A percentile compares a stretch with the other conserved stretches of the same genome.
phyloP scores from a whole-genome alignment of 2,888 invertebrate species.

The Petrolisthes manimaculis region DNA sequence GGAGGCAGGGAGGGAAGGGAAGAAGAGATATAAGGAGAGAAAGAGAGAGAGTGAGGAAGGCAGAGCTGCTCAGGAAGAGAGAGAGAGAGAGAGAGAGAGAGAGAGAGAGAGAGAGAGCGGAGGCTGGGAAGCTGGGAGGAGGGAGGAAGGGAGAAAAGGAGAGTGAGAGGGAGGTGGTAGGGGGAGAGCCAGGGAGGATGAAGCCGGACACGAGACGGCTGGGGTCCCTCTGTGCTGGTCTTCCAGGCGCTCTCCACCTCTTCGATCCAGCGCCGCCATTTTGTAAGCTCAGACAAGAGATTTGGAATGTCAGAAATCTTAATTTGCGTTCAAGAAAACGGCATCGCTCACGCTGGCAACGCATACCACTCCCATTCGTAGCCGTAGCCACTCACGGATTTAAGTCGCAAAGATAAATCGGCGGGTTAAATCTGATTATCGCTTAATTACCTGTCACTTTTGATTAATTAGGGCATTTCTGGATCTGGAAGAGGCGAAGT shows the following conservation, averaged over 20 bases:
- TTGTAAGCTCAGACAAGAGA: constrained; percentile 59
- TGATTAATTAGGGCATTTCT: constrained; percentile 62
- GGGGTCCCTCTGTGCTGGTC: constrained; percentile 42
- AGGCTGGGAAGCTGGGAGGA: not conserved
- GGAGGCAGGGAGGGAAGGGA: not conserved
- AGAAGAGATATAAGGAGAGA: not conserved
- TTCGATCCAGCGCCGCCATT: constrained; percentile 60
- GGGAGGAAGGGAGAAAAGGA: not conserved
- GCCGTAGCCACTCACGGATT: not conserved
- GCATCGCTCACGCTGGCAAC: not conserved
- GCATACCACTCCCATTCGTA: not conserved
- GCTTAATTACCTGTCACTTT: constrained; percentile 59
- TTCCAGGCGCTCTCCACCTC: constrained; percentile 56
- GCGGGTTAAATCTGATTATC: constrained; percentile 47
- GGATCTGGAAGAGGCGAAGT: constrained; percentile 38
- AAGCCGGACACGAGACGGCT: constrained; percentile 48
- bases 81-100: constrained; percentile 7
- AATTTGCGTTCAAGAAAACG: constrained; percentile 47
- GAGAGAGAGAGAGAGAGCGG: constrained; percentile 12
- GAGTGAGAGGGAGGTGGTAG: constrained; percentile 16
- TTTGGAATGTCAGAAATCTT: constrained; percentile 62
- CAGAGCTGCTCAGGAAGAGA: constrained; percentile 8
- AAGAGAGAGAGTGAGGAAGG: constrained; percentile 1
- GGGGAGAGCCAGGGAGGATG: constrained; percentile 37
- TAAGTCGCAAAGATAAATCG: constrained; percentile 34